Evolutionary conservation across 2,797 vertebrate genomes (phyloP).

Genomic region (Microchirus variegatus): DNA sequence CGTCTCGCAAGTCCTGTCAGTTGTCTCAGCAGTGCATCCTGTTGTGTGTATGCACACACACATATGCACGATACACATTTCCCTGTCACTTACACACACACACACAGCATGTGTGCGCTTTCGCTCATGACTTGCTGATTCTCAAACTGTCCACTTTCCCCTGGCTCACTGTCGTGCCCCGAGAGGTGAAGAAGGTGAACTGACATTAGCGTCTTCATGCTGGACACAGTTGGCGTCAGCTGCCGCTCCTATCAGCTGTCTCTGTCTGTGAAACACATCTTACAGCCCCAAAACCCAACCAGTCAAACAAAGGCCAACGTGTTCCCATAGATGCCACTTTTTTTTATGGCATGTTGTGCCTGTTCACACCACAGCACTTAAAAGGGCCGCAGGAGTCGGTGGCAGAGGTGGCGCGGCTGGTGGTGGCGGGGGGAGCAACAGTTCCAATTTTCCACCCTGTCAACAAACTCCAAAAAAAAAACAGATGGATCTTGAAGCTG

Average conservation of each 20-base stretch:
- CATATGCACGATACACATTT: neutral
- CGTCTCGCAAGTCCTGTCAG: constrained; percentile 5
- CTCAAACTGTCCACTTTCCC: constrained; percentile 30
- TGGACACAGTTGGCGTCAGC: constrained; percentile 6
- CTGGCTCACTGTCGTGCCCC: neutral
- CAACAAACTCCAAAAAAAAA: constrained; percentile 67
- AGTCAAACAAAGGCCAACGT: constrained; percentile 5
- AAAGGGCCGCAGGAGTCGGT: neutral
- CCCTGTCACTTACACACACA: constrained; percentile 1
- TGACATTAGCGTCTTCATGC: constrained; percentile 41
- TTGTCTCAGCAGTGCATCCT: constrained; percentile 10
- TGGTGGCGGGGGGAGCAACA: constrained; percentile 50
- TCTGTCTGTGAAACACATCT: constrained; percentile 22
- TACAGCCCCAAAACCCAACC: constrained; percentile 3
- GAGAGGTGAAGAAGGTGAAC: constrained; percentile 39
- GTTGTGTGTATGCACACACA: constrained; percentile 3
- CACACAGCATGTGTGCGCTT: constrained; percentile 7
- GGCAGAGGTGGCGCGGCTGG: neutral
- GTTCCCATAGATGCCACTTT: constrained; percentile 48
- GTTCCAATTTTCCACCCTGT: constrained; percentile 72
- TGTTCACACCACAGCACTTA: constrained; percentile 27
- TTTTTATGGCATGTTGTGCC: constrained; percentile 23
- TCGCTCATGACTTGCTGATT: constrained; percentile 14
- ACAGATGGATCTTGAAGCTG: constrained; percentile 70
- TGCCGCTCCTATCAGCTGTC: constrained; percentile 24